Evolutionary conservation across 2,113 vertebrate species (phyloP).

Genomic region (Neoarius graeffei): DNA sequence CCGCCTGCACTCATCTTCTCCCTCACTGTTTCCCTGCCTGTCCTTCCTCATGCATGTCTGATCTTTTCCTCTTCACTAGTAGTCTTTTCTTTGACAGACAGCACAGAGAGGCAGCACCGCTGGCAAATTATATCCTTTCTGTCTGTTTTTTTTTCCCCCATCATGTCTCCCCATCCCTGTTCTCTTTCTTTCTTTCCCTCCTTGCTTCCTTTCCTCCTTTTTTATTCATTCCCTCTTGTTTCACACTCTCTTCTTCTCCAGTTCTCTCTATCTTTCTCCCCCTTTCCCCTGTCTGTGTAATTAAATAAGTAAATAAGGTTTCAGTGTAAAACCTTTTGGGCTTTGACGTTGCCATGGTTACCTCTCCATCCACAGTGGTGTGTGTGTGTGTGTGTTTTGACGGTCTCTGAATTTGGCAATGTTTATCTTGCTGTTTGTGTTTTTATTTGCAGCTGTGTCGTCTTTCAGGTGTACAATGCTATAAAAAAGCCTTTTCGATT

Average conservation of each 20-base stretch:
- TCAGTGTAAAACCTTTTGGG: constrained; percentile 80
- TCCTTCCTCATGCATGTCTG: constrained; percentile 45
- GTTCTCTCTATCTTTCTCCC: constrained; percentile 51
- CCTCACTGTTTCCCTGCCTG: constrained; percentile 33
- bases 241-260: constrained; percentile 35
- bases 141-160: neutral
- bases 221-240: constrained; percentile 16
- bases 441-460: constrained; percentile 48
- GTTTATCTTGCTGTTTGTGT: constrained; percentile 40
- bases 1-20: constrained; percentile 44
- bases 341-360: constrained; percentile 76
- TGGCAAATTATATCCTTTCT: constrained; percentile 38
- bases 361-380: constrained; percentile 63
- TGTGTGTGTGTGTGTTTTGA: constrained; percentile 35
- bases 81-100: constrained; percentile 46
- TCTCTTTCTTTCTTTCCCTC: constrained; percentile 9
- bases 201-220: neutral
- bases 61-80: constrained; percentile 34
- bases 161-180: neutral
- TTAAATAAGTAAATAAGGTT: constrained; percentile 71
- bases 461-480: constrained; percentile 45
- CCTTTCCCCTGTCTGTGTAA: constrained; percentile 59
- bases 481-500: neutral
- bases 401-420: constrained; percentile 30
- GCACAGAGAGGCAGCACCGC: constrained; percentile 29